phyloP scores from a whole-genome alignment of 2,797 vertebrate genomes.

The Cryptoblepharus egeriae region DNA sequence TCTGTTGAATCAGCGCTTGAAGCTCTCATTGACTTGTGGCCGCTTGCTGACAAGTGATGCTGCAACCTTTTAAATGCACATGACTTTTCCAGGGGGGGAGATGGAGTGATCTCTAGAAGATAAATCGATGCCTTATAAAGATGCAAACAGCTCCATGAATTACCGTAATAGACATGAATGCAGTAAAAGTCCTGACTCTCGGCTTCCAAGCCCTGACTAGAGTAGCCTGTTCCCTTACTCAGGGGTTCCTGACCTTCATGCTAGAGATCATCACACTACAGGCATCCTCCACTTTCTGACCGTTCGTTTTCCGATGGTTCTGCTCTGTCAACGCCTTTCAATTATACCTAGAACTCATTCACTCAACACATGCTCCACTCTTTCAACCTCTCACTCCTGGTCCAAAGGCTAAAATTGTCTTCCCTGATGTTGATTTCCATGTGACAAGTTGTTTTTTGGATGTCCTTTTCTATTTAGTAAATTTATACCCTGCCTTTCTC shows the following conservation, averaged over 20 bases:
- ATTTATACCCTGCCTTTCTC: no score
- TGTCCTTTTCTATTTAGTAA: no score
- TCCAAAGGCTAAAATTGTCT: no score
- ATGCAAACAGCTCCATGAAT: conserved; percentile 24
- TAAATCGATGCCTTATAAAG: background rate
- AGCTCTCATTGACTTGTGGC: background rate
- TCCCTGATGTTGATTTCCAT: no score
- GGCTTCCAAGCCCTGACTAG: background rate
- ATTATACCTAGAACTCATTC: no score
- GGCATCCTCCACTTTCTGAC: no score
- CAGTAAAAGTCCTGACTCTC: conserved; percentile 16
- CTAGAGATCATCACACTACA: conserved; percentile 24
- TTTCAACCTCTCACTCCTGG: no score
- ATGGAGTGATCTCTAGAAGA: conserved; percentile 2
- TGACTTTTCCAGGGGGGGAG: background rate
- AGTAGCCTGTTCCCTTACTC: background rate
- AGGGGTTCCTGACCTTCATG: conserved; percentile 16
- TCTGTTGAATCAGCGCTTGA: no score
- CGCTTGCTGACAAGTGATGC: background rate
- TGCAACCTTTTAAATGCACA: conserved; percentile 2
- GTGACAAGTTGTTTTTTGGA: no score
- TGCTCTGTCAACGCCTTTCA: no score
- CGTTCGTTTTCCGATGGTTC: no score
- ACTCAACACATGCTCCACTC: no score
- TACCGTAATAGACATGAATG: background rate